Evolutionary conservation across 2,797 vertebrate genomes (phyloP).

Genomic region (Mormyrus hasselquistii): DNA sequence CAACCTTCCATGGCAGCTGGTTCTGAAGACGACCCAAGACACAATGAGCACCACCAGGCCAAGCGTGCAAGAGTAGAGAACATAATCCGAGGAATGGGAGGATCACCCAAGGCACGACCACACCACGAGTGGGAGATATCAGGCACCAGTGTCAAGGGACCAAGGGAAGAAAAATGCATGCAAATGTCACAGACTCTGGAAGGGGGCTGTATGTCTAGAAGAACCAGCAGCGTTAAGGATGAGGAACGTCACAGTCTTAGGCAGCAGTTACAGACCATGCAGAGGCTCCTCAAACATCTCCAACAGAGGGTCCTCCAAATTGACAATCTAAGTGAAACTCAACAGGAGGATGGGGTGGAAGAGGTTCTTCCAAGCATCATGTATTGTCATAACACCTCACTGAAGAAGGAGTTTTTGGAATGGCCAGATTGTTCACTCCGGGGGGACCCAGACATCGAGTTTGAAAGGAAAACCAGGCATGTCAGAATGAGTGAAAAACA

Average conservation of each 20-base stretch:
- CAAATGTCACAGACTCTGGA: conserved; percentile 34
- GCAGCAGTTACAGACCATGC: conserved; percentile 55
- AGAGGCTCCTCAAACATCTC: conserved; percentile 56
- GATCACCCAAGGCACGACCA: conserved; percentile 36
- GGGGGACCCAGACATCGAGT: conserved; percentile 7
- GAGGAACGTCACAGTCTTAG: conserved; percentile 42
- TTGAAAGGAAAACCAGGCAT: conserved; percentile 18
- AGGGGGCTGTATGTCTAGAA: conserved; percentile 1
- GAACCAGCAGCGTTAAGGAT: conserved; percentile 12
- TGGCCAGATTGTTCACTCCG: neutral
- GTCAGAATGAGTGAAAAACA: conserved; percentile 41
- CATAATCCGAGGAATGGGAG: conserved; percentile 70
- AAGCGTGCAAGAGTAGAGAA: conserved; percentile 80
- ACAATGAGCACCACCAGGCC: conserved; percentile 52
- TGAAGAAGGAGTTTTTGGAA: conserved; percentile 15
- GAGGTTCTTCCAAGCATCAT: neutral
- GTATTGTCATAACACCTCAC: conserved; percentile 6
- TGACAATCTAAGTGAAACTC: conserved; percentile 17
- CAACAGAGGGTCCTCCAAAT: conserved; percentile 50
- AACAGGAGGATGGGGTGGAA: conserved; percentile 5
- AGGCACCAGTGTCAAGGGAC: conserved; percentile 17
- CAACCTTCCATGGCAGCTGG: conserved; percentile 24
- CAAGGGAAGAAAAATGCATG: conserved; percentile 47
- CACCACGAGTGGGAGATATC: conserved; percentile 26
- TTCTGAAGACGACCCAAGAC: conserved; percentile 39